Evolutionary conservation across 53 echinoderm and acorn worm species (phyloP), one percentile per base, ranked within the genome.

Genomic region (Crossaster papposus): DNA sequence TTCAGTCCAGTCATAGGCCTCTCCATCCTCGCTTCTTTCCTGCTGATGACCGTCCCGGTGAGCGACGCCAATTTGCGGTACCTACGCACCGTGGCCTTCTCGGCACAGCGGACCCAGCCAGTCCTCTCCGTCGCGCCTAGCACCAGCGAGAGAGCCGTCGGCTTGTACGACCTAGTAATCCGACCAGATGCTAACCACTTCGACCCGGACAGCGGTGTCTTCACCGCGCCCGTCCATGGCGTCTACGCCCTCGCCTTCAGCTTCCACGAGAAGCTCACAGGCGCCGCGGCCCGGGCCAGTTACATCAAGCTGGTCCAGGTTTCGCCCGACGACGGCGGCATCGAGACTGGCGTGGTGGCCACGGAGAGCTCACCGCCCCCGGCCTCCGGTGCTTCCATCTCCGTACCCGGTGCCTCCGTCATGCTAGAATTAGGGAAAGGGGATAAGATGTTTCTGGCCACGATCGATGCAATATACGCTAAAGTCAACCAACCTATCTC

Each of bases 71-170:
- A 84, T 32, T 10, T 84, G 30, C 84, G 73, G 14, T 84, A 84
- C 73, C 84, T 84, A 32, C 84, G 84, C 84, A 84, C 84, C 22
- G 84, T 84, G 51, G 84, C 84, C 29, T 84, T 84, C 72, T 84
- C 84, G 84, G 84, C 72, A 50, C 71, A 50, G 84, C 70, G 84
- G 24, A 84, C 72, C 52, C 30, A 51, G 17, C 51, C 51, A 9
- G 84, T 84, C 26, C 37, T 5, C 13, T 50, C 64, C 8, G 26
- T 37, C 22, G 13, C 75, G 37, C 13, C 32, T n/a, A n/a, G n/a
- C n/a, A n/a, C n/a, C n/a, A n/a, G n/a, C 74, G 77, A 51, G 23
- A 14, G n/a, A 30, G 73, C 65, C 74, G 34, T 86, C 58, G 77
- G 74, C 1, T 32, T 17, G 13, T 78, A 64, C 78, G 38, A 28